Conservation (phyloP, 1,140 invertebrate species). For the Pseudoatta argentina region DNA sequence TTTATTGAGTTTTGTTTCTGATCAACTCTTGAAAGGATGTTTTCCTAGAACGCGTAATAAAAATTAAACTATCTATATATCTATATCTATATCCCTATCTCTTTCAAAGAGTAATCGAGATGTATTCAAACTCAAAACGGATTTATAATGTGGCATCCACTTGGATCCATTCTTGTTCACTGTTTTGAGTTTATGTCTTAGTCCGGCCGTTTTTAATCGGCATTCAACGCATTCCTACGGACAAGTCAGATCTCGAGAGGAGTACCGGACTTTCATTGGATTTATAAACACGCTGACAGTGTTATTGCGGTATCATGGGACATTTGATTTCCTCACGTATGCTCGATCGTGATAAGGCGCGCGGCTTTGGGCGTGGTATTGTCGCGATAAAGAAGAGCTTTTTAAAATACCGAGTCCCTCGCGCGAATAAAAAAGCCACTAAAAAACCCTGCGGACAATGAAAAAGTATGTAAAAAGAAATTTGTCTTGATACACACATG, state of each 20-base stretch:
- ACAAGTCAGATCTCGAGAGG: neutral
- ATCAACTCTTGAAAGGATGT: no score
- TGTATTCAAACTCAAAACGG: neutral
- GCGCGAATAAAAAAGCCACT: neutral
- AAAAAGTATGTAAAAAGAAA: neutral
- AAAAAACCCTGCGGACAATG: neutral
- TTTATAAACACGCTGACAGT: slow-evolving; percentile 42
- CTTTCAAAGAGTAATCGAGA: neutral
- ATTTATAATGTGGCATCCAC: neutral
- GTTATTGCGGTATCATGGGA: slow-evolving; percentile 43
- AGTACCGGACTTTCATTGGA: slow-evolving; percentile 14
- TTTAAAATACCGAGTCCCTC: neutral
- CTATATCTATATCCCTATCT: neutral
- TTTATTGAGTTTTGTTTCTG: no score
- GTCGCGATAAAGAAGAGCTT: slow-evolving; percentile 16
- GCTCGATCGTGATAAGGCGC: slow-evolving; percentile 31
- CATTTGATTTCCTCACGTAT: slow-evolving; percentile 29
- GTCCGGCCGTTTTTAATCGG: neutral
- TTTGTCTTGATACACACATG: neutral
- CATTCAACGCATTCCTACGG: slow-evolving; percentile 26
- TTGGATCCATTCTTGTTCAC: neutral
- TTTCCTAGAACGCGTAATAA: no score
- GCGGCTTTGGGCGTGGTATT: slow-evolving; percentile 4
- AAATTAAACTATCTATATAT: no score
- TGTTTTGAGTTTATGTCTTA: slow-evolving; percentile 5